These are phyloP conservation scores for Cyphomyrus discorhynchus DNA, from an alignment of 2,113 vertebrate species.

Conservation along the genomic window DNA sequence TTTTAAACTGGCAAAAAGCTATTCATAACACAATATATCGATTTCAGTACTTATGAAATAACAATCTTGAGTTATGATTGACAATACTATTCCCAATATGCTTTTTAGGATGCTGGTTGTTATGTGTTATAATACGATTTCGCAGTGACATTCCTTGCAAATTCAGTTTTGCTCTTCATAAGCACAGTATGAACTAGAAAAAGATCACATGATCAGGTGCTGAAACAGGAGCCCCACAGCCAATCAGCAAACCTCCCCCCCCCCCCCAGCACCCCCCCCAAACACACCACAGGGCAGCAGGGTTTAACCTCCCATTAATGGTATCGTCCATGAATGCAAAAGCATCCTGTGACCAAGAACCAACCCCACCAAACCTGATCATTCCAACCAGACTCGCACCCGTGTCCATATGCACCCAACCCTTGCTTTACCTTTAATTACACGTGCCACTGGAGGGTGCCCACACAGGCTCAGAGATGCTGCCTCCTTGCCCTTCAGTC, in stretches of 20 bases:
- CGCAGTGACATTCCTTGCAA: neutral
- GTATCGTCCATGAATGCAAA: neutral
- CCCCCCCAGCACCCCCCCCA: constrained; percentile 1
- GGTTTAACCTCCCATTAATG: constrained; percentile 19
- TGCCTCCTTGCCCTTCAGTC: neutral
- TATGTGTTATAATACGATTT: neutral
- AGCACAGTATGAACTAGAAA: constrained; percentile 21
- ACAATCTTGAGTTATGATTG: neutral
- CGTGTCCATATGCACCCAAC: neutral
- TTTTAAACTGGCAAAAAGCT: neutral
- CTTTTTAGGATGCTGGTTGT: neutral
- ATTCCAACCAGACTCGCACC: neutral
- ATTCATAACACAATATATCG: neutral
- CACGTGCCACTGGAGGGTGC: neutral
- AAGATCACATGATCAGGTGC: constrained; percentile 40
- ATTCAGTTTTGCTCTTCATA: constrained; percentile 29
- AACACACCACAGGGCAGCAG: constrained; percentile 26
- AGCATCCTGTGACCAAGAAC: neutral
- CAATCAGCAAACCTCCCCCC: constrained; percentile 15
- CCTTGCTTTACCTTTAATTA: neutral
- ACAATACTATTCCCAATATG: neutral
- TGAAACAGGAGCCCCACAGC: constrained; percentile 23
- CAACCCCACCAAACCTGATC: neutral
- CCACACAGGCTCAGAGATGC: neutral
- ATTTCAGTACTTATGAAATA: neutral